Percentiles rank a stretch among this genome's conserved stretches.
phyloP scores from a whole-genome alignment of 1,140 invertebrate genomes.

The Achatina immaculata region DNA sequence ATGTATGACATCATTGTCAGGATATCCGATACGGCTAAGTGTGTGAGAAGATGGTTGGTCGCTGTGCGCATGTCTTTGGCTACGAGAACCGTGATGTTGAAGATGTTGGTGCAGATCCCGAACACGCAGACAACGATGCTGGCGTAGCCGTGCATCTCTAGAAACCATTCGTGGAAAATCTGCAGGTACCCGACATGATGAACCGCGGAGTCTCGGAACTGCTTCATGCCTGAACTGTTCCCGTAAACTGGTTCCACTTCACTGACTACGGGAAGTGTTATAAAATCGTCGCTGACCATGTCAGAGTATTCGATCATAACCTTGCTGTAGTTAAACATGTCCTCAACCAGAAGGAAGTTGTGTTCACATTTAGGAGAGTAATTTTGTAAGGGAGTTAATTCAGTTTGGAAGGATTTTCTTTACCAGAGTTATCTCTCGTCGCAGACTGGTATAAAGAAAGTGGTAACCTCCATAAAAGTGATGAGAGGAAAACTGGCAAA shows the following conservation, averaged over 20 bases:
- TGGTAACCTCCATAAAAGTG: no score
- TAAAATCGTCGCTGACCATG: neutral
- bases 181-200: constrained; percentile 34
- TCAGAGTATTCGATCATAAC: neutral
- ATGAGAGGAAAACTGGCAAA: no score
- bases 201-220: neutral
- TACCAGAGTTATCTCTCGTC: no score
- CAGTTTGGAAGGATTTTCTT: no score
- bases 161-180: constrained; percentile 66
- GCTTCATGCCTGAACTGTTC: neutral
- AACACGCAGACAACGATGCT: constrained; percentile 85
- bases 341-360: no score
- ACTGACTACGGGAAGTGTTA: neutral
- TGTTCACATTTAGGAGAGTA: no score
- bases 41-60: constrained; percentile 87
- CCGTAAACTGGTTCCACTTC: neutral
- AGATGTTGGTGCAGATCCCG: constrained; percentile 89
- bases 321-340: neutral
- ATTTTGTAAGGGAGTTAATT: no score
- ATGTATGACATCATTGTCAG: constrained; percentile 90
- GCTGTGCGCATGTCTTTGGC: constrained; percentile 84
- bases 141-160: constrained; percentile 79
- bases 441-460: no score
- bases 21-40: constrained; percentile 86
- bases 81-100: constrained; percentile 91